A percentile compares a stretch with the other conserved stretches of the same genome.
Evolutionary conservation across 2,797 vertebrate genomes (phyloP).

Genomic region (Natrix natrix): DNA sequence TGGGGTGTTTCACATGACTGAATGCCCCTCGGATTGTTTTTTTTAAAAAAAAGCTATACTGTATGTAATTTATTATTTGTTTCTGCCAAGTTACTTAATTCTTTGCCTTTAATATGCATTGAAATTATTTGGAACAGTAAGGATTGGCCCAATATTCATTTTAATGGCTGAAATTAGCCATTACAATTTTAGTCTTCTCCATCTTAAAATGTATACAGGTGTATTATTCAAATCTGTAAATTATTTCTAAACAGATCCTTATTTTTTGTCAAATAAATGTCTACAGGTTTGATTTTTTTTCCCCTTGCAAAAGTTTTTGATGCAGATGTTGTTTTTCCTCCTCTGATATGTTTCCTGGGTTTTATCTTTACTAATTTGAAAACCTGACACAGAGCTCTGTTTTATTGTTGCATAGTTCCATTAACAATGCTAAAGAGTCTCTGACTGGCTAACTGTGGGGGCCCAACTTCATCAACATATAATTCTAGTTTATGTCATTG

Average conservation of each 20-base stretch:
- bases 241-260: neutral
- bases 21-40: neutral
- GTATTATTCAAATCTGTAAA: neutral
- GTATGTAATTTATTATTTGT: neutral
- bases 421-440: neutral
- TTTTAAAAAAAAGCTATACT: neutral
- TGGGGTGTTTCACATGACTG: neutral
- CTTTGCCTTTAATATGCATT: neutral
- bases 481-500: neutral
- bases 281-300: neutral
- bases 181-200: neutral
- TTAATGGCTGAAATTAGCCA: neutral
- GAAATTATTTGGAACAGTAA: neutral
- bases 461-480: neutral
- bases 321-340: neutral
- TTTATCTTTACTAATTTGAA: neutral
- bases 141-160: neutral
- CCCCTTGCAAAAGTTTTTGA: neutral
- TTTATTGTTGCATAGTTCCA: neutral
- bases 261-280: neutral
- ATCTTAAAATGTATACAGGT: neutral
- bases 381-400: neutral
- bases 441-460: neutral
- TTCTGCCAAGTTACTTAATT: neutral
- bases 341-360: neutral